Evolutionary conservation across 2,888 invertebrate species (phyloP).

Genomic region (Heliothis peltigera): DNA sequence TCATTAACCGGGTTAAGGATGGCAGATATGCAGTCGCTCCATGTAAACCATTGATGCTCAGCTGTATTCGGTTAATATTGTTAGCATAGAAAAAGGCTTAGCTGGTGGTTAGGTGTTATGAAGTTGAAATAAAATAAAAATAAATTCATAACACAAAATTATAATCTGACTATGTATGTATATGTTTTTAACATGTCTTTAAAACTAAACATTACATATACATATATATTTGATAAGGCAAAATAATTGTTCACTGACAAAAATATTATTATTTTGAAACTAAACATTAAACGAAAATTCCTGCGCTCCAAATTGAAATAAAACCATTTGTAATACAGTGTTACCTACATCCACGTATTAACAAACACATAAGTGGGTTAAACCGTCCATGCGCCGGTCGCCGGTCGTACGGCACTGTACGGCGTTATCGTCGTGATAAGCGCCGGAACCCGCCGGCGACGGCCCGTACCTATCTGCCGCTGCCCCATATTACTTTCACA

Average conservation of each 20-base stretch:
- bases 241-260: neutral
- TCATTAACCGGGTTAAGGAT: too few species aligned
- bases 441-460: conserved; percentile 78
- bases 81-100: too few species aligned
- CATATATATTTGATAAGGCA: neutral
- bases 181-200: neutral
- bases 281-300: neutral
- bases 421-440: conserved; percentile 86
- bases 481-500: conserved; percentile 73
- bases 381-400: conserved; percentile 66
- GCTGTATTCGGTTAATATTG: too few species aligned
- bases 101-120: neutral
- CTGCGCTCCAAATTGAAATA: conserved; percentile 30
- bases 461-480: conserved; percentile 74
- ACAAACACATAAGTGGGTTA: conserved; percentile 72
- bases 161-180: too few species aligned
- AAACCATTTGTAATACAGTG: conserved; percentile 38
- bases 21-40: too few species aligned
- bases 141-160: neutral
- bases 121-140: neutral
- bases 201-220: neutral
- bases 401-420: conserved; percentile 71
- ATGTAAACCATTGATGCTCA: too few species aligned
- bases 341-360: conserved; percentile 56
- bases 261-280: neutral